Evolutionary conservation across 2,888 invertebrate species (phyloP).

Genomic region (Hydraecia micacea): DNA sequence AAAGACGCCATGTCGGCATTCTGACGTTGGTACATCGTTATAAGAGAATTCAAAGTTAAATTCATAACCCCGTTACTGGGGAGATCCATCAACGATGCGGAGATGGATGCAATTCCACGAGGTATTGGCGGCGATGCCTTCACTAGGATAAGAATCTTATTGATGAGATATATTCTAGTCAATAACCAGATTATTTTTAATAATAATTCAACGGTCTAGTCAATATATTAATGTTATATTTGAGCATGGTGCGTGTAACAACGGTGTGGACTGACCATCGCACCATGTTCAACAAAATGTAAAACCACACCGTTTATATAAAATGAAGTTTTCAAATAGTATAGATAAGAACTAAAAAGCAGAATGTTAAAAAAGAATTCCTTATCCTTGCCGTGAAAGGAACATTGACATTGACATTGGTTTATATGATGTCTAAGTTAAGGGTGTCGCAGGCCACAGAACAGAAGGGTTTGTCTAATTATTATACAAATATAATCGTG

Average conservation of each 20-base stretch:
- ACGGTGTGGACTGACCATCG: constrained; percentile 20
- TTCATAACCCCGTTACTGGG: constrained; percentile 8
- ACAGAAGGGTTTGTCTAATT: constrained; percentile 16
- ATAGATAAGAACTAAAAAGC: constrained; percentile 10
- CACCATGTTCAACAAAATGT: constrained; percentile 25
- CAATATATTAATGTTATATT: constrained; percentile 44
- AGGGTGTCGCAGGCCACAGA: constrained; percentile 32
- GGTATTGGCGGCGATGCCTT: constrained; percentile 25
- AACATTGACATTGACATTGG: constrained; percentile 64
- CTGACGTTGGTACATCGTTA: constrained; percentile 11
- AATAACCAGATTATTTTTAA: constrained; percentile 54
- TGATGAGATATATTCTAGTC: constrained; percentile 52
- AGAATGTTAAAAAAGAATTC: constrained; percentile 15
- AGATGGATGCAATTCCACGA: constrained; percentile 23
- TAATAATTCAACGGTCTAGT: constrained; percentile 55
- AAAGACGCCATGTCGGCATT: constrained; percentile 22
- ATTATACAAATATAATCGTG: constrained; percentile 18
- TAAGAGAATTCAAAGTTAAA: constrained; percentile 20
- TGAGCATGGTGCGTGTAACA: constrained; percentile 33
- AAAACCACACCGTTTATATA: constrained; percentile 16
- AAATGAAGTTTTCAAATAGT: constrained; percentile 17
- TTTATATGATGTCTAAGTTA: constrained; percentile 37
- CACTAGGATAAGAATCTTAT: constrained; percentile 39
- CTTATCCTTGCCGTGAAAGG: constrained; percentile 24
- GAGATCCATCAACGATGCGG: constrained; percentile 23